Conservation (phyloP, 2,888 invertebrate species). For the Callimorpha dominula region DNA sequence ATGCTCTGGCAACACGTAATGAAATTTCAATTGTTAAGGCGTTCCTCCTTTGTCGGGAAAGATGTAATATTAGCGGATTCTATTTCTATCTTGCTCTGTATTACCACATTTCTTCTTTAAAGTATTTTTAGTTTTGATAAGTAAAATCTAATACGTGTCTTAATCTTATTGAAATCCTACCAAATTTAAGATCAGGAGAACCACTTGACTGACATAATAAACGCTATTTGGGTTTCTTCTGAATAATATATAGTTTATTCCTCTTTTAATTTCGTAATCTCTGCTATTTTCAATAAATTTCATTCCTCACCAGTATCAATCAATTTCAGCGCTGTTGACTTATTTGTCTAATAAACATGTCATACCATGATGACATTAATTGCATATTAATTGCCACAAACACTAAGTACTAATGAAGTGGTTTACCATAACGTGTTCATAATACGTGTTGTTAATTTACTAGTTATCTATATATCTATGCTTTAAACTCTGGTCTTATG, state of each 20-base stretch:
- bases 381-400: neutral
- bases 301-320: neutral
- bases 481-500: too few relatives aligned
- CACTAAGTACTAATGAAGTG: neutral
- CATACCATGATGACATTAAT: neutral
- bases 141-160: neutral
- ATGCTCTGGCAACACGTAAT: conserved; percentile 47
- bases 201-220: too few relatives aligned
- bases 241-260: too few relatives aligned
- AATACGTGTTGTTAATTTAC: too few relatives aligned
- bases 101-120: neutral
- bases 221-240: too few relatives aligned
- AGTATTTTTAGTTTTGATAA: neutral
- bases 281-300: neutral
- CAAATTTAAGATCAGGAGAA: too few relatives aligned
- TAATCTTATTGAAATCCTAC: neutral
- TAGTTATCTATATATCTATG: neutral
- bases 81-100: neutral
- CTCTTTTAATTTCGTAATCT: too few relatives aligned
- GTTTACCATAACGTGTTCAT: neutral
- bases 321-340: neutral
- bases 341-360: neutral
- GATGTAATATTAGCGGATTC: conserved; percentile 43
- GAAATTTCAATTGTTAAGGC: conserved; percentile 57
- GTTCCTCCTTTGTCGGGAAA: conserved; percentile 42